These are phyloP conservation scores for Rhopalosiphum maidis DNA, from an alignment of 1,140 invertebrate species.

Conservation along the genomic window DNA sequence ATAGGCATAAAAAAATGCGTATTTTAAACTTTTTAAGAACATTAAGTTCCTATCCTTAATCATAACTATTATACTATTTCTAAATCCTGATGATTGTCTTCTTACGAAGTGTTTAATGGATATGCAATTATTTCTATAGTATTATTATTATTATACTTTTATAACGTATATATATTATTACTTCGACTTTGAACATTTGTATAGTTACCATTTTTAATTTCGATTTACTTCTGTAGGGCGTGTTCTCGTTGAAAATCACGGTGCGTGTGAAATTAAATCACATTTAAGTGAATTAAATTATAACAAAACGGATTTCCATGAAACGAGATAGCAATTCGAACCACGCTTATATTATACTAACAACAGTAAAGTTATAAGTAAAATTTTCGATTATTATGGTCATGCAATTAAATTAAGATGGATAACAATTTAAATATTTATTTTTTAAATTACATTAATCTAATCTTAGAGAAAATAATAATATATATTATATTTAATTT, in stretches of 20 bases:
- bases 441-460: not conserved
- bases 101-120: too few relatives aligned
- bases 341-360: not conserved
- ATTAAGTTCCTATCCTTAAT: too few relatives aligned
- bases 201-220: not conserved
- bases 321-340: not conserved
- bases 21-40: too few relatives aligned
- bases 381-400: not conserved
- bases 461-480: not conserved
- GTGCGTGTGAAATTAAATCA: not conserved
- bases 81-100: not conserved
- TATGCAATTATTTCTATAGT: too few relatives aligned
- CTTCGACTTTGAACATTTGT: not conserved
- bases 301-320: not conserved
- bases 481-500: not conserved
- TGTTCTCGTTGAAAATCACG: not conserved
- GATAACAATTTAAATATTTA: not conserved
- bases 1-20: too few relatives aligned
- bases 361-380: not conserved
- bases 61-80: not conserved
- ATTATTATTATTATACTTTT: not conserved
- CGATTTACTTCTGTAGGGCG: not conserved
- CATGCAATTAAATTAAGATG: not conserved
- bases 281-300: not conserved
- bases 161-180: not conserved